phyloP scores from a whole-genome alignment of 2,888 invertebrate species.

The Scaptomyza caliginosa region DNA sequence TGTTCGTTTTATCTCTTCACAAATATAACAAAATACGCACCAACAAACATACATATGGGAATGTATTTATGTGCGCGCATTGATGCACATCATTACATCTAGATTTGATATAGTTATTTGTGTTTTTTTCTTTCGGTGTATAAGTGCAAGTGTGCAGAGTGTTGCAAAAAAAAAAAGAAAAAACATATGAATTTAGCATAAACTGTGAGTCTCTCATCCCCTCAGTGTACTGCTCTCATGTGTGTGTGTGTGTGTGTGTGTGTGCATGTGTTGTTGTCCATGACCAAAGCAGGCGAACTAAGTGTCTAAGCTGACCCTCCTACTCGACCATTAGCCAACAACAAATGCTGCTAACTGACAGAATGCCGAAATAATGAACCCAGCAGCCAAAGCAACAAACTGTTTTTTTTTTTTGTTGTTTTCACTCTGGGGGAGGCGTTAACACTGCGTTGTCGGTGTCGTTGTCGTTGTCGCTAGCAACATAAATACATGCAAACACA shows the following conservation, averaged over 20 bases:
- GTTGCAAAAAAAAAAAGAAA: conserved; percentile 1
- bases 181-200: background rate
- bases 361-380: conserved; percentile 1
- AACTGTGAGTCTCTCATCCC: conserved; percentile 5
- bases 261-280: conserved; percentile 18
- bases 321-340: conserved; percentile 9
- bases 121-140: background rate
- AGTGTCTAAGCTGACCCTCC: conserved; percentile 18
- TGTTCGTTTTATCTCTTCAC: conserved; percentile 8
- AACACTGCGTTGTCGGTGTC: conserved; percentile 17
- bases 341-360: background rate
- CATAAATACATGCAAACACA: background rate
- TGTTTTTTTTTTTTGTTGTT: background rate
- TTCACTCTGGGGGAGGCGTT: conserved; percentile 39
- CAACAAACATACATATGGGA: background rate
- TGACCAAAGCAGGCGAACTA: conserved; percentile 11
- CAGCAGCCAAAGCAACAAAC: conserved; percentile 11
- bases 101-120: background rate
- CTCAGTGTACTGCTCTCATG: background rate
- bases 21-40: background rate
- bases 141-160: conserved; percentile 28
- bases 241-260: conserved; percentile 3
- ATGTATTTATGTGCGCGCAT: background rate
- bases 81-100: conserved; percentile 1
- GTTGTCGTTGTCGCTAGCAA: conserved; percentile 18